Base-by-base conservation (phyloP, 2,113 vertebrate species). In the Hipposideros armiger region DNA sequence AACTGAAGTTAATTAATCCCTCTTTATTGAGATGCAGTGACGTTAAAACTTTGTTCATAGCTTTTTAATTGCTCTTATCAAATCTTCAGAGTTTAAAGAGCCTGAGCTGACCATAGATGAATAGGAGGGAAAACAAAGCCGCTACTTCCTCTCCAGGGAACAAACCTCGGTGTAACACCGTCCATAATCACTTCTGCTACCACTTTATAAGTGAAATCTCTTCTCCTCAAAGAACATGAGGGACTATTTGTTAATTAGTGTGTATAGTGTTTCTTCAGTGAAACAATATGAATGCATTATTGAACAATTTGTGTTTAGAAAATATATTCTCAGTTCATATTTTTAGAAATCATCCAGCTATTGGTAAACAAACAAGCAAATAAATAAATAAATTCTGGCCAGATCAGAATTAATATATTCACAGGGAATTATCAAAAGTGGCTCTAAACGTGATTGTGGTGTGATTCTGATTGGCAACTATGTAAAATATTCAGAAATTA, bases 51-150 rank as follows among this genome's bases (percentile, higher is more conserved):
- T 77, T 58, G 36, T 78, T 91, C 73, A 78, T 36, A 89, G 56
- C 28, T 81, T 95, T 95, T 93, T 83, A 90, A 90, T 74, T 92
- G 88, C n/a, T 81, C 76, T 95, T 95, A 92, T 94, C 84, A 95
- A 95, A 87, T 14, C 69, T 77, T 83, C 40, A 54, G 66, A 10
- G 2, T 93, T 91, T 72, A 82, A 95, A 82, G 50, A 95, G 67
- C 6, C 47, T 88, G 0, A 0, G 56, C 74, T 74, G 4, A 30
- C 40, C 15, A 73, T 73, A 87, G 60, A 36, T 95, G 90, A 60
- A 56, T 36, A 58, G 30, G 9, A 50, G 15, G 40, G 22, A 17
- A 22, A 40, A 45, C 56, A 72, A 69, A 86, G 7, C 22, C 62
- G 77, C 28, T 4, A 54, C 5, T 7, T 60, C 45, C 74, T 72